Evolutionary conservation across 2,888 invertebrate species (phyloP), one percentile per base, ranked within the genome.

Genomic region (Deilephila elpenor): DNA sequence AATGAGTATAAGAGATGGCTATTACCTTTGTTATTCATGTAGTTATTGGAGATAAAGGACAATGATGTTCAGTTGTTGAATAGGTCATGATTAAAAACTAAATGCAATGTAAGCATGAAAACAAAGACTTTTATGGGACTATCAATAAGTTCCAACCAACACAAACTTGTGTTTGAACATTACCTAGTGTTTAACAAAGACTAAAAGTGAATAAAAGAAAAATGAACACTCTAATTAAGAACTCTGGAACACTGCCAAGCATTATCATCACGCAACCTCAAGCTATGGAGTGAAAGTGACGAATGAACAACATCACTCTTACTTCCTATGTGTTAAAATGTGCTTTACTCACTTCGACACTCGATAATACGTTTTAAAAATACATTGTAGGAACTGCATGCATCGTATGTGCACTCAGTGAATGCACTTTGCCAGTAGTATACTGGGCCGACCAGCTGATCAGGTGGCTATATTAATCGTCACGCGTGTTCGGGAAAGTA

Each of bases 381-480:
- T 60, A 60, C 25, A 51, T 62, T 32, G 62, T 25, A 59, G 25
- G 56, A 34, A 60, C 14, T 32, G 29, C 74, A 76, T 75, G 77
- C 73, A 62, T 72, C n/a, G 34, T 59, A 53, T 44, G 73, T 77
- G 80, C 78, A 83, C 83, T 82, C 81, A 83, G 83, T 84, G 81
- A 80, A 77, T 80, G 80, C 83, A 79, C 82, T 85, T 86, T 84
- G 82, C 80, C 81, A 83, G 84, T 86, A 84, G 84, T 83, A 84
- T 83, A 86, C 89, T 83, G 90, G 89, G 82, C 79, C 81, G 87
- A 94, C 91, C 94, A 94, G 94, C 94, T 94, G 94, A 93, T 94
- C 88, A 87, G 87, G 89, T 89, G 88, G 89, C 93, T 93, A 94
- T 91, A 93, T 93, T 93, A 91, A 94, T 92, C 92, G 89, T 84